Conservation (phyloP, 2,888 invertebrate species). For the Ormia ochracea region DNA sequence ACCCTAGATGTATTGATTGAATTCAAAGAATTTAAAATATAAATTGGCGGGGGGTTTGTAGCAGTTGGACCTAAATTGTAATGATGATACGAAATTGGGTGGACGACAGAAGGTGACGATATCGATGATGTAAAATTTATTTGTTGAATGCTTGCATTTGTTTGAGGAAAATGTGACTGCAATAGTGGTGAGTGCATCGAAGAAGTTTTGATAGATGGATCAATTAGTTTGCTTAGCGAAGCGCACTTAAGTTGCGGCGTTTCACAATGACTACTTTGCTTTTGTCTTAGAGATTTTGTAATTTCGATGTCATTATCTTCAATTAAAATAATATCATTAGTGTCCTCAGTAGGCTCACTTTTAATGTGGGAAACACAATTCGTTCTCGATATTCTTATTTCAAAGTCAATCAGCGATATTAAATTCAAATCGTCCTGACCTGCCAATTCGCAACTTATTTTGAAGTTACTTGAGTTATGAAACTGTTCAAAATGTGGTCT, state of each 20-base stretch:
- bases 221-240: constrained; percentile 24
- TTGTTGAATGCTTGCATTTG: not conserved
- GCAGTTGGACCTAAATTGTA: not conserved
- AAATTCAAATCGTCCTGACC: constrained; percentile 37
- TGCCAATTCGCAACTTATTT: constrained; percentile 59
- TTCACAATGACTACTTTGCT: not conserved
- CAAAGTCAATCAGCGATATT: constrained; percentile 41
- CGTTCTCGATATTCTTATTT: constrained; percentile 19
- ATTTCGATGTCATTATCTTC: constrained; percentile 63
- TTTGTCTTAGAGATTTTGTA: constrained; percentile 34
- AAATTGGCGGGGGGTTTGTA: not conserved
- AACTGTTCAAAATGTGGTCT: constrained; percentile 42
- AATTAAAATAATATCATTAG: constrained; percentile 48
- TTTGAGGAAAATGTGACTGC: not conserved
- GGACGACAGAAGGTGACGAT: not conserved
- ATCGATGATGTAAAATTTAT: not conserved
- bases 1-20: not conserved
- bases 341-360: constrained; percentile 24
- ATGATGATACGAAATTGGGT: not conserved
- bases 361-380: constrained; percentile 19
- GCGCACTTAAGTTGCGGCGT: constrained; percentile 42
- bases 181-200: not conserved
- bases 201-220: not conserved
- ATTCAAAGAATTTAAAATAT: not conserved
- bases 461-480: constrained; percentile 37